A percentile compares a stretch with the other conserved stretches of the same genome.
Conservation (phyloP, 2,888 invertebrate genomes). For the Mythimna vitellina region DNA sequence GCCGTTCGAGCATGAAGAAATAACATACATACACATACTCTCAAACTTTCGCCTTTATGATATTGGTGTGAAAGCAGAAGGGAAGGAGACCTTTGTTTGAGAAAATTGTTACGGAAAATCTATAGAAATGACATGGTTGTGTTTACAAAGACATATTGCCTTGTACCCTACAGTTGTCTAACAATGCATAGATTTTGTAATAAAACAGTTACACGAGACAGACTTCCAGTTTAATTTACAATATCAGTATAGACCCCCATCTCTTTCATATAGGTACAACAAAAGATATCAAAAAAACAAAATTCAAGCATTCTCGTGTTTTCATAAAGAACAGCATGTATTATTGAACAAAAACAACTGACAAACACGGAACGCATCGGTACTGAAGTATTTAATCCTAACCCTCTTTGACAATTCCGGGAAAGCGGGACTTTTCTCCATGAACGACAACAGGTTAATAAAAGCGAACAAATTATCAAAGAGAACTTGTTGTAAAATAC, state of each 20-base stretch:
- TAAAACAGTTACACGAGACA: neutral
- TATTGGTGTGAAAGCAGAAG: too few species aligned
- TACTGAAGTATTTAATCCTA: slow-evolving; percentile 33
- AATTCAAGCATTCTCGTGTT: slow-evolving; percentile 28
- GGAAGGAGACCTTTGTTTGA: slow-evolving; percentile 12
- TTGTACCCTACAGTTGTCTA: neutral
- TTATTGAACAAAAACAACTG: slow-evolving; percentile 27
- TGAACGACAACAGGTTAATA: slow-evolving; percentile 24
- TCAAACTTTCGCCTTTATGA: too few species aligned
- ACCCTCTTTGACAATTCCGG: slow-evolving; percentile 10
- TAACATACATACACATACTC: too few species aligned
- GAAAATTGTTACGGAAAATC: neutral
- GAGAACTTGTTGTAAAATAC: neutral
- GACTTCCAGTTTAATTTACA: neutral
- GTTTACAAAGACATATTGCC: neutral
- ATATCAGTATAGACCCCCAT: slow-evolving; percentile 7
- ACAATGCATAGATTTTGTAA: neutral
- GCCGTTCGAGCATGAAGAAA: too few species aligned
- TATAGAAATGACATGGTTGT: neutral
- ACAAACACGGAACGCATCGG: slow-evolving; percentile 10
- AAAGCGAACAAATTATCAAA: slow-evolving; percentile 36
- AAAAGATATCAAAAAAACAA: slow-evolving; percentile 29
- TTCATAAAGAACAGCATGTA: slow-evolving; percentile 33
- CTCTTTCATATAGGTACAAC: slow-evolving; percentile 22
- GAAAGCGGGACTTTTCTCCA: slow-evolving; percentile 19